These are phyloP conservation scores for Rhizomys pruinosus DNA, from an alignment of 2,113 vertebrate species.

Conservation along the genomic window DNA sequence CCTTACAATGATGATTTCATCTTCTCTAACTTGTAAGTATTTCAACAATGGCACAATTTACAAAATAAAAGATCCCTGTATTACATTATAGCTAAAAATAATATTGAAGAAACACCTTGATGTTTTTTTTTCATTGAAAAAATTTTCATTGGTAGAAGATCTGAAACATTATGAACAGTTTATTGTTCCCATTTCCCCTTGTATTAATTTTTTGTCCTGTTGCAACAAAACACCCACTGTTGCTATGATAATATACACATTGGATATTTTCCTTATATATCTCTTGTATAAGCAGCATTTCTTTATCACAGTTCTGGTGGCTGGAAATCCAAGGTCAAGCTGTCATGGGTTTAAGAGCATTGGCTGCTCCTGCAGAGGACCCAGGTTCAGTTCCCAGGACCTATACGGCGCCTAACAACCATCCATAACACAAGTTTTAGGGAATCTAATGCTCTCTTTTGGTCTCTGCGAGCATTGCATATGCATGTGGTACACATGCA, in stretches of 20 bases:
- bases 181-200: neutral
- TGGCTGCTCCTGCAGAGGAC: too few relatives aligned
- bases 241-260: too few relatives aligned
- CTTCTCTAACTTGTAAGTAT: slow-evolving; percentile 64
- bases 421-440: too few relatives aligned
- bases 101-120: neutral
- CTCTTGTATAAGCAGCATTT: neutral
- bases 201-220: neutral
- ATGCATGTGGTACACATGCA: too few relatives aligned
- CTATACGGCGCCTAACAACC: too few relatives aligned
- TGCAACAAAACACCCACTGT: neutral
- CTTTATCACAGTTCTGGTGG: neutral
- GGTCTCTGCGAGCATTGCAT: too few relatives aligned
- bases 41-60: slow-evolving; percentile 34
- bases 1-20: slow-evolving; percentile 52
- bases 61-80: slow-evolving; percentile 41
- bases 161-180: slow-evolving; percentile 28
- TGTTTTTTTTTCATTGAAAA: too few relatives aligned
- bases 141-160: neutral
- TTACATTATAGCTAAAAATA: slow-evolving; percentile 30
- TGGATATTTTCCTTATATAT: neutral
- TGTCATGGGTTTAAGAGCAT: neutral
- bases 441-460: too few relatives aligned
- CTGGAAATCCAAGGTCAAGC: neutral
- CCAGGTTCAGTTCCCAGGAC: too few relatives aligned